Evolutionary conservation across 2,888 invertebrate species (phyloP), one percentile per base, ranked within the genome.

Genomic region (Anagyrus pseudococci): DNA sequence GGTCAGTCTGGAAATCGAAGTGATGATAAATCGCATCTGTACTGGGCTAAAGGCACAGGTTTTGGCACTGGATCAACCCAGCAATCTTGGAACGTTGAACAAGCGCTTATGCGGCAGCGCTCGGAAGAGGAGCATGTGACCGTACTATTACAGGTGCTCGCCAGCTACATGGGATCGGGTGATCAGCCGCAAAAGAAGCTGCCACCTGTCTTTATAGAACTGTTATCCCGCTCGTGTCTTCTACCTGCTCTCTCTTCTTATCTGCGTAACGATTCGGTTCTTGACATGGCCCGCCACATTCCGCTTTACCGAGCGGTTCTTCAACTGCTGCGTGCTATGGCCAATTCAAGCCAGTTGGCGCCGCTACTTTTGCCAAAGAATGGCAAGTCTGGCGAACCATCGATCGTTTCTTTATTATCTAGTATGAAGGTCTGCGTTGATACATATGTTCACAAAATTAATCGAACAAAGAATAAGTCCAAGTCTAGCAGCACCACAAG

Each of bases 281-380:
- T 97, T 80, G 96, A 97, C 83, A 96, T 97, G 91, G 94, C 96
- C n/a, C 88, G 96, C 19, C 96, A 96, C 84, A 94, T 96, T 82
- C 95, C 96, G 25, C 85, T 96, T 72, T 96, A 96, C 83, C 88
- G 92, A 70, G 90, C 93, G 69, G 89, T 96, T 74, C 83, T 96
- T 71, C 89, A 91, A 70, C 83, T 94, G 68, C 85, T 95, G 66
- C 87, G 96, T 68, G 92, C 93, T 1, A 83, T 90, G 77, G 90
- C 89, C 22, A 83, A 85, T 71, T 89, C 88, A 4, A 73, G 64
- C 59, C 84, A 85, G 70, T 76, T 89, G 59, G 86, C 89, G 3
- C 84, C 86, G 40, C 81, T 93, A 50, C 79, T 93, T 19, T 82
- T 90, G 67, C 89, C 90, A 0, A 84, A 84, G 70, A 82, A 64